phyloP scores from a whole-genome alignment of 2,888 invertebrate genomes.

The Drosophila trichaetosa region DNA sequence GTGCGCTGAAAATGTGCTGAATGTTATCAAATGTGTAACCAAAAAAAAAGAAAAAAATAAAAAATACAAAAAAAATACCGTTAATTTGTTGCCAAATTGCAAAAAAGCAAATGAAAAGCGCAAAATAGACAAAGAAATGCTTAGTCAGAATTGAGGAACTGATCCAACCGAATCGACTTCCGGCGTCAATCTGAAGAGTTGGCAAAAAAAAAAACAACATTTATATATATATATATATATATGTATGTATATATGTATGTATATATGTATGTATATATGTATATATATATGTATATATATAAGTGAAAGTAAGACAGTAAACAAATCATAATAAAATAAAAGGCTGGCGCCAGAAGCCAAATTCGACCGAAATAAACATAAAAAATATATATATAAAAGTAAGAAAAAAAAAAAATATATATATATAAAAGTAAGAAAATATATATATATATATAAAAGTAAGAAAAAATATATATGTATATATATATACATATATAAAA shows the following conservation, averaged over 20 bases:
- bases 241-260: background rate
- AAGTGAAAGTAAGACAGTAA: background rate
- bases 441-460: too few species aligned
- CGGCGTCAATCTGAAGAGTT: constrained; percentile 29
- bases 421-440: too few species aligned
- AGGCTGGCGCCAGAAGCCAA: background rate
- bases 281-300: background rate
- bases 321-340: background rate
- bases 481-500: background rate
- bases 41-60: background rate
- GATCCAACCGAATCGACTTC: constrained; percentile 28
- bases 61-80: constrained; percentile 7
- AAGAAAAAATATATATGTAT: too few species aligned
- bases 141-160: constrained; percentile 58
- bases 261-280: background rate
- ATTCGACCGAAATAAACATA: background rate
- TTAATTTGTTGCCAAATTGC: constrained; percentile 36
- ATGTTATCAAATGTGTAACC: constrained; percentile 53
- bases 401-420: background rate
- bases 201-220: constrained; percentile 20
- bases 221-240: background rate
- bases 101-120: constrained; percentile 5
- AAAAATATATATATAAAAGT: background rate
- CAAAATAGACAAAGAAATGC: constrained; percentile 50
- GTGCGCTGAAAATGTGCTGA: constrained; percentile 61